phyloP scores from a whole-genome alignment of 2,113 vertebrate species.

The Cisticola juncidis region DNA sequence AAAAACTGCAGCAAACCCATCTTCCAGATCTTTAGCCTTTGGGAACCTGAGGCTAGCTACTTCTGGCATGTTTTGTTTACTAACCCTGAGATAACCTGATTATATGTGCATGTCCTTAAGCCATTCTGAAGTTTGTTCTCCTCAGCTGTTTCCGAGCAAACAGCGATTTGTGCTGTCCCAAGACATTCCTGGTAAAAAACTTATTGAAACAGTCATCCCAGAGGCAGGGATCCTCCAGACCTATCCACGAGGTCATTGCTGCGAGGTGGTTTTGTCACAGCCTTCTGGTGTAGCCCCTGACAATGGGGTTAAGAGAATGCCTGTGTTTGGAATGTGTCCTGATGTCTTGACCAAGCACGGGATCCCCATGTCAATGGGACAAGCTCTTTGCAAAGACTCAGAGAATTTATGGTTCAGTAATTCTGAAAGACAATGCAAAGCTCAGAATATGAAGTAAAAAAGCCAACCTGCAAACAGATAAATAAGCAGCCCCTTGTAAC shows the following conservation, averaged over 20 bases:
- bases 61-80: neutral
- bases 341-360: neutral
- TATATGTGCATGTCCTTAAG: neutral
- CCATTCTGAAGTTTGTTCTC: neutral
- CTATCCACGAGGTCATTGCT: neutral
- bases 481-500: fast-evolving
- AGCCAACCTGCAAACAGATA: neutral
- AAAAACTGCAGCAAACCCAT: neutral
- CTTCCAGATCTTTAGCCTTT: neutral
- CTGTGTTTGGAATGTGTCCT: neutral
- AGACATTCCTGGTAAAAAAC: neutral
- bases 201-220: neutral
- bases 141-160: neutral
- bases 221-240: neutral
- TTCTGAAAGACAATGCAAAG: neutral
- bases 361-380: neutral
- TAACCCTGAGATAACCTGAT: neutral
- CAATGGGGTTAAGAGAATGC: neutral
- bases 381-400: neutral
- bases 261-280: neutral
- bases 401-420: neutral
- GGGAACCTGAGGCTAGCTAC: neutral
- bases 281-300: neutral
- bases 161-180: fast-evolving
- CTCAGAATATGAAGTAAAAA: neutral